A percentile compares a stretch with the other conserved stretches of the same genome.
Evolutionary conservation across 2,113 vertebrate species (phyloP).

Genomic region (Zosterops borbonicus): DNA sequence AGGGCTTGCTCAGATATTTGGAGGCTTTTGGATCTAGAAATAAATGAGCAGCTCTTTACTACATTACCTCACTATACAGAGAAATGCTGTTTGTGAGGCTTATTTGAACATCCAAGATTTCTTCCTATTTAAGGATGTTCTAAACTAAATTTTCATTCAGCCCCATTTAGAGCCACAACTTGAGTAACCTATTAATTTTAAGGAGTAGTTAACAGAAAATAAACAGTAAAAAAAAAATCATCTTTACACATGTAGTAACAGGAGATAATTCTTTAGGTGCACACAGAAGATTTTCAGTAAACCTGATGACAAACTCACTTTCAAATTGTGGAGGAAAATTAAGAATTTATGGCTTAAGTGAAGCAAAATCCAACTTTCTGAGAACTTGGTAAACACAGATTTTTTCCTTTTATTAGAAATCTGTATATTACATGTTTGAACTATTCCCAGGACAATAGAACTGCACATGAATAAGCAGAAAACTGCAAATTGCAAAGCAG

Average conservation of each 20-base stretch:
- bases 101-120: neutral
- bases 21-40: neutral
- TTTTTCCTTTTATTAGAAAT: conserved; percentile 16
- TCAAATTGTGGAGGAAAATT: neutral
- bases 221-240: neutral
- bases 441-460: neutral
- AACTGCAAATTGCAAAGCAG: conserved; percentile 16
- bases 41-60: neutral
- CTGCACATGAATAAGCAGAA: conserved; percentile 14
- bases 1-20: neutral
- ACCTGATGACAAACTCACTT: neutral
- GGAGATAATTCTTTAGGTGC: neutral
- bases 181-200: neutral
- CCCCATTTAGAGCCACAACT: neutral
- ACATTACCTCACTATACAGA: neutral
- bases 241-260: neutral
- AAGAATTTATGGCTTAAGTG: neutral
- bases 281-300: neutral
- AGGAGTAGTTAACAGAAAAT: neutral
- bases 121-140: neutral
- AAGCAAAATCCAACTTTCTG: neutral
- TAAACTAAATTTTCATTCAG: neutral
- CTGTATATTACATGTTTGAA: neutral
- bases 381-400: neutral
- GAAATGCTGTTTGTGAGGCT: neutral